Evolutionary conservation across 2,113 vertebrate genomes (phyloP).

Genomic region (Capricornis sumatraensis): DNA sequence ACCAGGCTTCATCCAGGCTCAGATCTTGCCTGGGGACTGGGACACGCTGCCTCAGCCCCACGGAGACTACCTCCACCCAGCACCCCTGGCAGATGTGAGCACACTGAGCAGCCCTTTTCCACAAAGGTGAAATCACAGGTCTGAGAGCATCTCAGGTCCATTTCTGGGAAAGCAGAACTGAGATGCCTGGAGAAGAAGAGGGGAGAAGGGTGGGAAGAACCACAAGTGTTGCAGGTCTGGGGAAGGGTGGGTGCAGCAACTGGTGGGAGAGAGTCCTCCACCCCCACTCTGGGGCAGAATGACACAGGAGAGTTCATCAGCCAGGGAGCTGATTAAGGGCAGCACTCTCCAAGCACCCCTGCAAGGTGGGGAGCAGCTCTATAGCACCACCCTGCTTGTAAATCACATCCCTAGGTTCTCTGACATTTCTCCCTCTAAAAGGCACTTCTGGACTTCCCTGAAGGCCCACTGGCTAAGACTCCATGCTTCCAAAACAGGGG

Average conservation of each 20-base stretch:
- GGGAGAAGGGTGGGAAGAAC: not conserved
- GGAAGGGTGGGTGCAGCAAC: not conserved
- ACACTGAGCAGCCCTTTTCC: not conserved
- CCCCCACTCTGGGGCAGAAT: not conserved
- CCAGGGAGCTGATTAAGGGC: not conserved
- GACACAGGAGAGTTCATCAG: not conserved
- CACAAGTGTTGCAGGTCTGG: not conserved
- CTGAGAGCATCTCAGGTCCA: not conserved
- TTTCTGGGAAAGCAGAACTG: not conserved
- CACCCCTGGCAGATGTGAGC: not conserved
- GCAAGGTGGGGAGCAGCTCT: not conserved
- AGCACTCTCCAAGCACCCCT: not conserved
- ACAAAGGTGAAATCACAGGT: not conserved
- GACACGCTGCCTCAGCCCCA: not conserved
- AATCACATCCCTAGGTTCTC: not conserved
- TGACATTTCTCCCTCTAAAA: not conserved
- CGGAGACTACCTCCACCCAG: not conserved
- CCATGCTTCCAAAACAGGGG: not conserved
- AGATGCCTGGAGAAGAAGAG: not conserved
- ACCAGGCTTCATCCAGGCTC: not conserved
- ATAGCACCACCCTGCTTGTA: not conserved
- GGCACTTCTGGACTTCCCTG: not conserved
- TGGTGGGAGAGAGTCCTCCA: not conserved
- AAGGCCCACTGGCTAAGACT: not conserved
- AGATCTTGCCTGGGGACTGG: fast-evolving